Conservation (phyloP, 2,113 vertebrate genomes). For the Mobula birostris region DNA sequence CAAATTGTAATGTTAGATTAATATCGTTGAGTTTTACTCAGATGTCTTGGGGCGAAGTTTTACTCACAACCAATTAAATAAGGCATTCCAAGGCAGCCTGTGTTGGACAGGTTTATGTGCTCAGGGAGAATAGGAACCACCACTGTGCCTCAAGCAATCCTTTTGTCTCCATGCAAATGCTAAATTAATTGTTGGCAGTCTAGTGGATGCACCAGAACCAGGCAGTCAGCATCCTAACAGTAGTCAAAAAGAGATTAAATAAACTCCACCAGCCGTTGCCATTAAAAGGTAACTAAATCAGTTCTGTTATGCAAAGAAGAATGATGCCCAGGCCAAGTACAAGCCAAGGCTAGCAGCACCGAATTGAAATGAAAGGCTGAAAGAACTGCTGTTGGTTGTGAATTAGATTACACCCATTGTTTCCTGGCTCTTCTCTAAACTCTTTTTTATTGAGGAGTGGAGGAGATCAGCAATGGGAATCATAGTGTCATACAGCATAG, state of each 20-base stretch:
- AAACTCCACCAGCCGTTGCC: background rate
- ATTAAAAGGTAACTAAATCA: slow-evolving; percentile 12
- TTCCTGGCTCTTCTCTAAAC: background rate
- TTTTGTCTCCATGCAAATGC: slow-evolving; percentile 12
- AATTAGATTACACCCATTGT: background rate
- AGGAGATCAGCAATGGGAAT: background rate
- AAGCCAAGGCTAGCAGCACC: background rate
- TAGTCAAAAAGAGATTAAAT: slow-evolving; percentile 8
- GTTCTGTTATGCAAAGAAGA: slow-evolving; percentile 34
- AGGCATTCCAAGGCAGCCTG: background rate
- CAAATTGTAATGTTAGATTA: background rate
- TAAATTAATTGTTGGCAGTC: background rate
- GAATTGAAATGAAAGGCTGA: background rate
- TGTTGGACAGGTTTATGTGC: background rate
- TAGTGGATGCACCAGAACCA: background rate
- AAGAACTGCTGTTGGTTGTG: background rate
- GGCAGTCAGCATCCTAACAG: background rate
- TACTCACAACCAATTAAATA: background rate
- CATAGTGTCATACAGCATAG: too few relatives aligned
- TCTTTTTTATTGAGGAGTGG: background rate
- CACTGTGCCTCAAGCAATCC: background rate
- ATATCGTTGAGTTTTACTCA: background rate
- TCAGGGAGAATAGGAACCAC: background rate
- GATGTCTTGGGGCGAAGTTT: background rate
- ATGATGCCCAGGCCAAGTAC: background rate